Conservation (phyloP, 1,140 invertebrate genomes). For the Trissolcus basalis region DNA sequence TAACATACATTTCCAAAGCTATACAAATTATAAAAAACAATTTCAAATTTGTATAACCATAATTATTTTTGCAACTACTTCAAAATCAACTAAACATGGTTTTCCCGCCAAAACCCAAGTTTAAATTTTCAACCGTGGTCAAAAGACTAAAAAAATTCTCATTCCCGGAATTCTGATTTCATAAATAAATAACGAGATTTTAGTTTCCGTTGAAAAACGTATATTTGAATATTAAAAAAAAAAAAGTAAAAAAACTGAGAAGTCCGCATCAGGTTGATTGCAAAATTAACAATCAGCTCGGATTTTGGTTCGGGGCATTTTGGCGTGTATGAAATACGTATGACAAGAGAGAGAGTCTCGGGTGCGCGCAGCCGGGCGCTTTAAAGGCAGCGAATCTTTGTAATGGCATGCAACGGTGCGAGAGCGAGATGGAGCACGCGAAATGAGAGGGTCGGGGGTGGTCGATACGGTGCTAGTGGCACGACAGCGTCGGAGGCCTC, state of each 20-base stretch:
- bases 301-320: constrained; percentile 18
- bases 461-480: constrained; percentile 74
- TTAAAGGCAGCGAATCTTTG: constrained; percentile 51
- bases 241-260: background rate
- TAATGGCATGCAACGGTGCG: constrained; percentile 43
- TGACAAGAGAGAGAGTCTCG: constrained; percentile 27
- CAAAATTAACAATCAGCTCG: constrained; percentile 44
- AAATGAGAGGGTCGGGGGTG: constrained; percentile 63
- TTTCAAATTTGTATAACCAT: too few relatives aligned
- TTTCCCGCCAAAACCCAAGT: too few relatives aligned
- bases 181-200: too few relatives aligned
- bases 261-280: constrained; percentile 15
- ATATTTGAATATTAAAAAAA: too few relatives aligned
- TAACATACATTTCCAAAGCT: too few relatives aligned
- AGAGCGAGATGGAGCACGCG: constrained; percentile 24
- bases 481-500: constrained; percentile 71
- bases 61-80: too few relatives aligned
- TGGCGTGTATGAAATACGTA: constrained; percentile 48
- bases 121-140: too few relatives aligned
- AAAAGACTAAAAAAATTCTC: too few relatives aligned
- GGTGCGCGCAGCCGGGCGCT: constrained; percentile 8
- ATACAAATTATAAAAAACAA: too few relatives aligned
- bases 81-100: too few relatives aligned
- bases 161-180: too few relatives aligned
- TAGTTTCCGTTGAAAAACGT: too few relatives aligned